Base-by-base conservation (phyloP, 2,113 vertebrate species). In the Leptobrachium leishanense region DNA sequence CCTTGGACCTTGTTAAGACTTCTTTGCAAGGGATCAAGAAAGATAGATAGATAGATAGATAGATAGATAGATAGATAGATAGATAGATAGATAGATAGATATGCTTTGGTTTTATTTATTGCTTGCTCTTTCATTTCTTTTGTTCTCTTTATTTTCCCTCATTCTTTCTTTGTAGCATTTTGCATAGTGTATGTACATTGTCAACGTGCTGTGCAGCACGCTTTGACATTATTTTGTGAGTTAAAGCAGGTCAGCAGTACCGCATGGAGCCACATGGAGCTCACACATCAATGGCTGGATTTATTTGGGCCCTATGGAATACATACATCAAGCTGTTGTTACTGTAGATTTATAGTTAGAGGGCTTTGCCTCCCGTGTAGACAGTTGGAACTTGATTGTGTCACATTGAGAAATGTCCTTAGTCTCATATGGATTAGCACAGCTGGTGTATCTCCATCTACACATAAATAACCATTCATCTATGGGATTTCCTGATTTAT, bases 401-500 rank as follows among this genome's bases (percentile, higher is more conserved):
- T 64, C 54, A 63, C 72, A 43, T 40, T 74, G 72, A 63, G 9
- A 50, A 74, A 6, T 50, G 43, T 46, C 72, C 7, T 63, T n/a
- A 31, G 57, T 53, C 31, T 8, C 44, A 66, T 20, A 41, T 43
- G 73, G 43, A 31, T 43, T 15, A 43, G 15, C 62, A 65, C 43
- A 75, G 73, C 73, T 50, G 73, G 6, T 65, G 4, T 10, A 20
- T 5, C 62, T 66, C 62, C 62, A 50, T 8, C 62, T 50, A 20
- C 73, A 75, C 64, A 66, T 43, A 75, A 75, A 65, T 75, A 53
- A 53, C 62, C 6, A 53, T 66, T 66, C 46, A 39, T 65, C 73
- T 31, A 41, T 39, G 39, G 62, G 73, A 75, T 75, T 66, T 53
- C 62, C 59, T 66, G 73, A 66, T 75, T 75, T 65, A 50, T 75